Conservation (phyloP, 2,888 invertebrate genomes). For the Harmothoe impar region DNA sequence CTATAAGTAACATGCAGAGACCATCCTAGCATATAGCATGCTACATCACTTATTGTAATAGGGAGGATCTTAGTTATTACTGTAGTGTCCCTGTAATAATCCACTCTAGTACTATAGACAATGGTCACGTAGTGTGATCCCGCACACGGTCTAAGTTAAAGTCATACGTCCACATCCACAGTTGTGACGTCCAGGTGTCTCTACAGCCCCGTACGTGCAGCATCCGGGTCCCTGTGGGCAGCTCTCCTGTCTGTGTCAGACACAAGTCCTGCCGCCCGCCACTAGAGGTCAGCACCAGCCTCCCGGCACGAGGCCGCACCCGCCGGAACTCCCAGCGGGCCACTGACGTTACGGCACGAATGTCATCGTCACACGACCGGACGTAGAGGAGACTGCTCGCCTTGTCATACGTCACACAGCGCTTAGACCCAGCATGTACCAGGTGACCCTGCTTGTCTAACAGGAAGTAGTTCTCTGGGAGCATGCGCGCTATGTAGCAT, state of each 20-base stretch:
- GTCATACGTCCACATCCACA: conserved; percentile 52
- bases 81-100: no score
- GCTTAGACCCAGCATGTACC: not conserved
- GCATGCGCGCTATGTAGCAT: conserved; percentile 33
- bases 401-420: not conserved
- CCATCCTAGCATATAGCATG: no score
- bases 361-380: not conserved
- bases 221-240: not conserved
- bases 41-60: no score
- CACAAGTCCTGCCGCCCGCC: not conserved
- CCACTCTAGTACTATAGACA: no score
- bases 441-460: conserved; percentile 1
- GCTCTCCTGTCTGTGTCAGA: conserved; percentile 8
- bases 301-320: not conserved
- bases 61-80: no score
- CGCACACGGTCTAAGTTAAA: not conserved
- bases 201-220: not conserved
- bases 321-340: conserved; percentile 42
- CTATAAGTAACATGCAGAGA: no score
- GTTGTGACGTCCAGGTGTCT: not conserved
- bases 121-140: not conserved
- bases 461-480: conserved; percentile 29
- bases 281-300: not conserved
- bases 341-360: not conserved
- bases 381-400: not conserved